phyloP scores from a whole-genome alignment of 2,113 vertebrate genomes.

The Pluvianellus socialis region DNA sequence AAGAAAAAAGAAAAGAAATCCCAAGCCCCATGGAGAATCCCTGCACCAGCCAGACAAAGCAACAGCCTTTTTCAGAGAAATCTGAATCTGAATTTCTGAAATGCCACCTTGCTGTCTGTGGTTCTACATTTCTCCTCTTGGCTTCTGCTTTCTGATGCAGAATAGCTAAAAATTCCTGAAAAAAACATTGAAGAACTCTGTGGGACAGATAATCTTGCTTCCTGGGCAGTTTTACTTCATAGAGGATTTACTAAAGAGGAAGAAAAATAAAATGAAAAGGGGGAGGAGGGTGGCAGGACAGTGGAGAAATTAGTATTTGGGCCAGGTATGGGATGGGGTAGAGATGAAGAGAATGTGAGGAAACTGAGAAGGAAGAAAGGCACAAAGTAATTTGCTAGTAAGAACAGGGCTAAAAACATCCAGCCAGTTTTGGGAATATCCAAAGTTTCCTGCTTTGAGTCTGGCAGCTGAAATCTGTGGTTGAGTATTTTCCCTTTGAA shows the following conservation, averaged over 20 bases:
- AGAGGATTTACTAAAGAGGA: neutral
- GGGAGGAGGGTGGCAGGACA: neutral
- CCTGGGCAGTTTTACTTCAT: neutral
- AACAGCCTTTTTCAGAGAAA: neutral
- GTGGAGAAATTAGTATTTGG: neutral
- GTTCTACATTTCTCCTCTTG: neutral
- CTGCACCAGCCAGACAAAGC: neutral
- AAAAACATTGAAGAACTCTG: neutral
- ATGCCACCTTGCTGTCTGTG: neutral
- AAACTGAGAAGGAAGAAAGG: neutral
- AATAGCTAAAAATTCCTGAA: neutral
- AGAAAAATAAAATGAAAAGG: neutral
- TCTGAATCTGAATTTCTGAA: neutral
- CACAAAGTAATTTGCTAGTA: neutral
- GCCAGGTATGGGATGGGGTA: neutral
- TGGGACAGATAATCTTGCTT: neutral
- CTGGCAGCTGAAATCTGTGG: neutral
- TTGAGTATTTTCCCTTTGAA: conserved; percentile 36
- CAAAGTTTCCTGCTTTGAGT: neutral
- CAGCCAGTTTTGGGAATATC: neutral
- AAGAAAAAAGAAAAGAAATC: no score
- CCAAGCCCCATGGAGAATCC: neutral
- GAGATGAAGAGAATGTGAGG: neutral
- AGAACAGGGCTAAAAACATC: neutral
- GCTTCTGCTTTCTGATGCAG: neutral